Evolutionary conservation across 92 coral and sea anemone genomes (phyloP).

Genomic region (Desmophyllum pertusum): DNA sequence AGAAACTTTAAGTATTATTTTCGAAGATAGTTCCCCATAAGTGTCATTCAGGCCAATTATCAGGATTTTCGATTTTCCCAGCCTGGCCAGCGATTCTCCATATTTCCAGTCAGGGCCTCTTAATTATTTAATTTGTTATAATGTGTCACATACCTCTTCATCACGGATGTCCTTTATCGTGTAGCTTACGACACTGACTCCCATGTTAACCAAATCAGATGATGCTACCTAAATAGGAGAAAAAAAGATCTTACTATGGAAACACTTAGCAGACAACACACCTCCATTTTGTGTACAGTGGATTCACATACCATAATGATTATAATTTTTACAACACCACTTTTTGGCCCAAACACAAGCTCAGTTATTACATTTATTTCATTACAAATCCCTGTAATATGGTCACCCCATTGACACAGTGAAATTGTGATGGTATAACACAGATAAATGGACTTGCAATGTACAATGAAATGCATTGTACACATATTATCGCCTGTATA

Average conservation of each 20-base stretch:
- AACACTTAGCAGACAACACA: not conserved
- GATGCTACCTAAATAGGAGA: constrained; percentile 81
- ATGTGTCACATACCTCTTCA: constrained; percentile 74
- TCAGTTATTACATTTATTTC: too few relatives aligned
- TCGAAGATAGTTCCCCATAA: too few relatives aligned
- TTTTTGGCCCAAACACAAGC: not conserved
- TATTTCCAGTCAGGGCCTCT: too few relatives aligned
- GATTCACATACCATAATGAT: not conserved
- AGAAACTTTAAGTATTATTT: too few relatives aligned
- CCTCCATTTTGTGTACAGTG: not conserved
- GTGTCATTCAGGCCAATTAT: too few relatives aligned
- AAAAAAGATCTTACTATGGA: not conserved
- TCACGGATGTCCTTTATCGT: constrained; percentile 95
- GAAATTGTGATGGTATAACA: too few relatives aligned
- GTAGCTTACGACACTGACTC: constrained; percentile 96
- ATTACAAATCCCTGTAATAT: too few relatives aligned
- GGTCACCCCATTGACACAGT: too few relatives aligned
- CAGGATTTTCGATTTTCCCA: too few relatives aligned
- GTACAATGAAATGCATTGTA: not conserved
- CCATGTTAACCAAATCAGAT: constrained; percentile 97
- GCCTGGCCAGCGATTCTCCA: too few relatives aligned
- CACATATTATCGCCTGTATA: too few relatives aligned
- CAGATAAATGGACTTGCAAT: too few relatives aligned
- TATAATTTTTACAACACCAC: not conserved
- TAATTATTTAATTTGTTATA: not conserved